Base-by-base conservation (phyloP, 23 tunicate genomes). In the Styela clava region DNA sequence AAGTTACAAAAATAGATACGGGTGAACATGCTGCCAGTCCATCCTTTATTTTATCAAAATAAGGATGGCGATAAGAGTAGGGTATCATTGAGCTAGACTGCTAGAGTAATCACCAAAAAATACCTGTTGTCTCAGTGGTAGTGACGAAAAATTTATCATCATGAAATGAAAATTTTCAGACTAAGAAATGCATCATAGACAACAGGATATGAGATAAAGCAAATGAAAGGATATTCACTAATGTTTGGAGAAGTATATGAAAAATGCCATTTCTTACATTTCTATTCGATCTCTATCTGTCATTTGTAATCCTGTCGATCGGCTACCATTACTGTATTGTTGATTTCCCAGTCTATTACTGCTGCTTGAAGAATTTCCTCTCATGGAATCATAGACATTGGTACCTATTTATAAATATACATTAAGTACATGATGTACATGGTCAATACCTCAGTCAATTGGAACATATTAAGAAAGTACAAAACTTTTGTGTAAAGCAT, bases 261-360 rank as follows among this genome's bases (percentile, higher is more conserved):
- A 16, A 0, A 67, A 67, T 25, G 12, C 31, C 19, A 27, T 24
- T 44, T 7, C 61, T 79, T 64, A 87, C 93, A 78, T 88, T 74
- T 88, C 93, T 22, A 88, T 88, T 22, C 93, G 79, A 77, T 88
- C 93, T 2, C 93, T 78, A 63, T 88, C 93, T 3, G 93, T 76
- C 35, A 27, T 33, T 51, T 31, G 27, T 34, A 19, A 31, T 35
- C 63, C 63, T 61, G 9, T 12, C 7, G 7, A 5, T 5, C 56
- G 56, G 12, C 12, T 44, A 5, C 9, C 56, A 44, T 44, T 44
- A 44, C 12, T 44, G 56, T 5, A 44, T 44, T 12, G 56, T 44
- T 5, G 12, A 44, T 12, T 44, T 5, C 56, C 56, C 7, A 44
- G 56, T 44, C 9, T 44, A 5, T 1, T n/a, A 24, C 24, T 35